phyloP scores from a whole-genome alignment of 2,888 invertebrate species.

The Folsomia candida region DNA sequence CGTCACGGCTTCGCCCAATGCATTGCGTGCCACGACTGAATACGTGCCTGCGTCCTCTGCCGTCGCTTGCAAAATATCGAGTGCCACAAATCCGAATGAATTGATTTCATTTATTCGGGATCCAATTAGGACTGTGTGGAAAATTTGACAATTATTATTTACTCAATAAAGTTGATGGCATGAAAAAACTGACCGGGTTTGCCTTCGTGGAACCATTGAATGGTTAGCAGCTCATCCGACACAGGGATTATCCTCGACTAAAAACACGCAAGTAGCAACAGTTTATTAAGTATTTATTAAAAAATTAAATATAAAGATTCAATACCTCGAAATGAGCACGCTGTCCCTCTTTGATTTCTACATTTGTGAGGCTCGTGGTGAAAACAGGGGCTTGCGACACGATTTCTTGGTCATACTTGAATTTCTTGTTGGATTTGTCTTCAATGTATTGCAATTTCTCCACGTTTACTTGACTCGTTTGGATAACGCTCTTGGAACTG shows the following conservation, averaged over 20 bases:
- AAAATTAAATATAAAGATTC: too few relatives aligned
- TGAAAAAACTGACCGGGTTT: constrained; percentile 58
- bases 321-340: constrained; percentile 94
- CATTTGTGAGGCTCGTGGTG: constrained; percentile 84
- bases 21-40: constrained; percentile 88
- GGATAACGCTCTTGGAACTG: constrained; percentile 56
- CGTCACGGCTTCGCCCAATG: constrained; percentile 87
- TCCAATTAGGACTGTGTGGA: constrained; percentile 59
- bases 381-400: constrained; percentile 90
- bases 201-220: constrained; percentile 94
- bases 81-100: constrained; percentile 66
- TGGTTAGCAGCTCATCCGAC: constrained; percentile 87
- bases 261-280: too few relatives aligned
- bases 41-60: constrained; percentile 96
- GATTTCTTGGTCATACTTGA: constrained; percentile 65
- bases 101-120: constrained; percentile 93
- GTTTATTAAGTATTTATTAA: too few relatives aligned
- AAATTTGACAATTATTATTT: too few relatives aligned
- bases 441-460: constrained; percentile 88
- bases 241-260: constrained; percentile 89
- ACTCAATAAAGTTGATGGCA: not conserved
- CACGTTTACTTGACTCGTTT: constrained; percentile 80
- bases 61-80: constrained; percentile 92
- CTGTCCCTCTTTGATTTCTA: constrained; percentile 88
- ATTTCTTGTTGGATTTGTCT: constrained; percentile 61